A percentile compares a stretch with the other conserved stretches of the same genome.
Evolutionary conservation across 2,888 invertebrate genomes (phyloP).

Genomic region (Dynastes hyllus): DNA sequence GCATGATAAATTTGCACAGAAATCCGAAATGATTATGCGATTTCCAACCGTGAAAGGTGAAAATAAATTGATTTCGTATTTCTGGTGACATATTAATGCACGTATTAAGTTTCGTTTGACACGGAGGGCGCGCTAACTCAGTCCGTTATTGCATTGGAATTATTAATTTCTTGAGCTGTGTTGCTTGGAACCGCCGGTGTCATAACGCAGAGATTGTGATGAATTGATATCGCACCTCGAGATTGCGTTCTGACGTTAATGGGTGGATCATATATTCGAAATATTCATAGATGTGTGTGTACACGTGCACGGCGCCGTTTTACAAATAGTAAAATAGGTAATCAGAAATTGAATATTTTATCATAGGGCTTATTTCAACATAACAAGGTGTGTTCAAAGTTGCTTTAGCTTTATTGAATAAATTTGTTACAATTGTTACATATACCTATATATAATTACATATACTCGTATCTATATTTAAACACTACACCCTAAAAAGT

Average conservation of each 20-base stretch:
- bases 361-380: conserved; percentile 8
- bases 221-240: conserved; percentile 67
- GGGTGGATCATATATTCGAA: conserved; percentile 61
- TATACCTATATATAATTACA: too few species aligned
- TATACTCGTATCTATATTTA: too few species aligned
- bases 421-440: too few species aligned
- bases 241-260: conserved; percentile 68
- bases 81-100: conserved; percentile 72
- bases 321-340: conserved; percentile 42
- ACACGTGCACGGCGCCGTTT: conserved; percentile 25
- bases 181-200: conserved; percentile 60
- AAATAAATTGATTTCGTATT: conserved; percentile 71
- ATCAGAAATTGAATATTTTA: conserved; percentile 29
- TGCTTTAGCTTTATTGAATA: too few species aligned
- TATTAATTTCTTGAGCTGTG: conserved; percentile 58
- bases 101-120: conserved; percentile 69
- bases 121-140: conserved; percentile 61
- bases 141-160: conserved; percentile 60
- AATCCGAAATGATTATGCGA: conserved; percentile 69
- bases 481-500: too few species aligned
- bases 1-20: conserved; percentile 69
- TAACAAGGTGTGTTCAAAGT: too few species aligned
- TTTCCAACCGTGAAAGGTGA: conserved; percentile 69
- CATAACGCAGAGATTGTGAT: conserved; percentile 66
- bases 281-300: conserved; percentile 46